These are phyloP conservation scores for Anguilla megastoma DNA, from an alignment of 2,797 vertebrate genomes.

Conservation along the genomic window DNA sequence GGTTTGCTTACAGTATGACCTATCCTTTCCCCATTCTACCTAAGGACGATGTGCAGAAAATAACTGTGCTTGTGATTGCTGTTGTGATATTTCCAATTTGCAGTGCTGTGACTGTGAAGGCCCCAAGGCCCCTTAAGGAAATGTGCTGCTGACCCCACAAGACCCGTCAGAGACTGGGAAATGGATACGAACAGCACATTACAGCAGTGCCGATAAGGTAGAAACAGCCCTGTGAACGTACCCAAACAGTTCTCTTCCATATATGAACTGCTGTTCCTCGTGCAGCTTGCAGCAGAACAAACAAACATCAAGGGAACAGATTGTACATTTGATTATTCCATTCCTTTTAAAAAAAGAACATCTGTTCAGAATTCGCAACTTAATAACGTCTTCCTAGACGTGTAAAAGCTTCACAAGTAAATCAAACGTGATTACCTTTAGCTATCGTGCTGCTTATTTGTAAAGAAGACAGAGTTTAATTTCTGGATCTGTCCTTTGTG, in stretches of 20 bases:
- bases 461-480: conserved; percentile 8
- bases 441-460: not conserved
- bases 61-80: not conserved
- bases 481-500: not conserved
- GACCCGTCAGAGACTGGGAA: not conserved
- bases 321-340: not conserved
- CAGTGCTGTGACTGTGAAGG: not conserved
- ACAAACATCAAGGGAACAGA: not conserved
- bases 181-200: not conserved
- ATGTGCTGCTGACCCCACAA: conserved; percentile 5
- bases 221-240: not conserved
- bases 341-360: conserved; percentile 2
- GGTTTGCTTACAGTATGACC: not conserved
- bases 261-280: not conserved
- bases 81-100: not conserved
- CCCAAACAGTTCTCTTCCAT: not conserved
- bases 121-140: not conserved
- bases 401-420: not conserved
- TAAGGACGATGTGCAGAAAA: not conserved
- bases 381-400: not conserved
- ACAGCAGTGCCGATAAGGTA: not conserved
- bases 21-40: not conserved
- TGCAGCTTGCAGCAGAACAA: not conserved
- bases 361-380: not conserved
- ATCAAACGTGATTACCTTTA: not conserved